These are phyloP conservation scores for Actenoides lindsayi DNA, from an alignment of 2,113 vertebrate species.

Conservation along the genomic window DNA sequence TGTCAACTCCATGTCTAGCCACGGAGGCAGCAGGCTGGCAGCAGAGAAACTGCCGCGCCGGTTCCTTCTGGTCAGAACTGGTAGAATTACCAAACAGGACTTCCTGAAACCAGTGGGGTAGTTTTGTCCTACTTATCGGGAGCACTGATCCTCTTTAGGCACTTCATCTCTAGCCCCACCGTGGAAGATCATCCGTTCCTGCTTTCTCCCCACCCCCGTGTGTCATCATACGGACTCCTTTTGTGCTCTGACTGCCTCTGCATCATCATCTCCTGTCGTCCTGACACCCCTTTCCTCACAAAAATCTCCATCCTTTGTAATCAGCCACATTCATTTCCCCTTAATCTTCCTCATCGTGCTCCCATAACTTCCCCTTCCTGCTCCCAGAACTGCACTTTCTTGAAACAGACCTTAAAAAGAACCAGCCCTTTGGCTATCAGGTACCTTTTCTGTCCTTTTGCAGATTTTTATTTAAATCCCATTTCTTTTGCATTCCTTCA, in stretches of 20 bases:
- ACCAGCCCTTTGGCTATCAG: not conserved
- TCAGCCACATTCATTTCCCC: not conserved
- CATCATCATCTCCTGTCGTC: not conserved
- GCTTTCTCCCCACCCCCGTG: not conserved
- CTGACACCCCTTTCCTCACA: not conserved
- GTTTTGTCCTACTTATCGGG: not conserved
- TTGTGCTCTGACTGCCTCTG: not conserved
- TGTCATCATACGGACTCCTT: not conserved
- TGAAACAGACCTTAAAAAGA: not conserved
- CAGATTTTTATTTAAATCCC: conserved; percentile 54
- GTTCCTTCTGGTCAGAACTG: not conserved
- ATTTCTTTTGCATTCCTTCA: conserved; percentile 53
- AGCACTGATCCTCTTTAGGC: not conserved
- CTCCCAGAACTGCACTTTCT: not conserved
- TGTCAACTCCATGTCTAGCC: not conserved
- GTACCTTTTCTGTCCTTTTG: conserved; percentile 17
- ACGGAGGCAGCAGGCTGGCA: not conserved
- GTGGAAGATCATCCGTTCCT: not conserved
- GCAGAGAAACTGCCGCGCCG: not conserved
- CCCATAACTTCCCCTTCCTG: not conserved
- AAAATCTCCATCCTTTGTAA: not conserved
- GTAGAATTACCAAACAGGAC: not conserved
- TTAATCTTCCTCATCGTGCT: not conserved
- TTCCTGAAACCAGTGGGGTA: not conserved
- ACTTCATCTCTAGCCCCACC: not conserved